Base-by-base conservation (phyloP, 2,888 invertebrate genomes). In the Osmoderma eremita region DNA sequence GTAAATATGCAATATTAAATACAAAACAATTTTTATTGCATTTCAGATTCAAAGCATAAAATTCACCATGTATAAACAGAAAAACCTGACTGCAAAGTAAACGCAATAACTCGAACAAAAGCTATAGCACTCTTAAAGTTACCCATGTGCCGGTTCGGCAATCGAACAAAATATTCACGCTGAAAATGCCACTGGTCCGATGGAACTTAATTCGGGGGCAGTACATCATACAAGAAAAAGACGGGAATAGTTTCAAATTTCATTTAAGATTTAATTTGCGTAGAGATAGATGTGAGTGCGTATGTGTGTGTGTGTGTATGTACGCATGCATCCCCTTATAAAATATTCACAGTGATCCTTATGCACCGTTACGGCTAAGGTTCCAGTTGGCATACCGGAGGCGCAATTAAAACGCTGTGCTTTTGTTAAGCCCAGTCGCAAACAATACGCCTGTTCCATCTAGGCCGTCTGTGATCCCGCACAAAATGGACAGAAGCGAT, bases 241-340 rank as follows among this genome's bases (percentile, higher is more conserved):
- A 76, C 71, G 71, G 75, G 72, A 73, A 75, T 76, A 80, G 80
- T 81, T 81, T 82, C 79, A 77, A 81, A 82, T 81, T 82, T 81
- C 81, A 81, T 82, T 82, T 80, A 81, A 81, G 82, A 82, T 82
- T 82, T 80, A 81, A 82, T 82, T 82, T 81, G 78, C 78, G 78
- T 77, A 73, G 77, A 79, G 78, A 79, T 78, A 80, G 78, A 78
- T 61, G 36, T 20, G 39, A 30, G 24, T 17, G 58, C 30, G 17
- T 30, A 12, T 45, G 30, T 13, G 30, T 61, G 22, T 30, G 45
- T 45, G 45, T 61, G 18, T 48, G 58, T 10, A 30, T 45, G 12
- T 15, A 30, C 24, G 24, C 24, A 24, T 78, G 77, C 75, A 77
- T 78, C 78, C 78, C 78, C 77, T 75, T 76, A 74, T 75, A 74